Percentiles rank a stretch among this genome's conserved stretches.
Conservation (phyloP, 1,140 invertebrate genomes). For the Helicoverpa zea region DNA sequence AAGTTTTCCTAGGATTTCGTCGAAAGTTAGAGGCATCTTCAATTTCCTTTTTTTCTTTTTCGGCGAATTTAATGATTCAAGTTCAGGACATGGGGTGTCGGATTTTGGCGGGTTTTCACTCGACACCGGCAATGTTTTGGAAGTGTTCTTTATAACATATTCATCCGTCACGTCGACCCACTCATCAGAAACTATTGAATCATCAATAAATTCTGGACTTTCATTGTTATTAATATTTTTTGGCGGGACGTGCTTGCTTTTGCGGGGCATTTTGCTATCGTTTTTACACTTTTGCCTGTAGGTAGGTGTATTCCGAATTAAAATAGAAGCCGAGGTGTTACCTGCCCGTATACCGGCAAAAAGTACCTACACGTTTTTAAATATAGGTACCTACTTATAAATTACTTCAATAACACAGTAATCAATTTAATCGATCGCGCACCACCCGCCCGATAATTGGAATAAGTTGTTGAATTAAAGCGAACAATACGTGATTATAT, state of each 20-base stretch:
- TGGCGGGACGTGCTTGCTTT: neutral
- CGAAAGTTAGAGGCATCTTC: neutral
- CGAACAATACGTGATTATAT: no score
- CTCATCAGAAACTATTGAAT: neutral
- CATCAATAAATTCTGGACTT: neutral
- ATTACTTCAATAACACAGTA: no score
- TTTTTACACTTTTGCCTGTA: no score
- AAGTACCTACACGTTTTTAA: no score
- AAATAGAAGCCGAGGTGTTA: neutral
- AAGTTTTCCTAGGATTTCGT: neutral
- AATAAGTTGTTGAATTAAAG: no score
- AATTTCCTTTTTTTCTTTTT: slow-evolving; percentile 16
- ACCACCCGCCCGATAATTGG: no score
- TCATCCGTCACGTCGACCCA: neutral
- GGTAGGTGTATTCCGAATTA: neutral
- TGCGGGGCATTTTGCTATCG: no score
- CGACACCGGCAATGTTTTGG: no score
- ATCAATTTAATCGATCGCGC: no score
- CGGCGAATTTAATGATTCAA: no score
- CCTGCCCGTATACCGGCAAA: no score
- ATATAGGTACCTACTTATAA: no score
- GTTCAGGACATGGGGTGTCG: neutral
- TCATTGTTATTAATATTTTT: neutral
- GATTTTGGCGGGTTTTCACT: slow-evolving; percentile 3
- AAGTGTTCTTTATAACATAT: neutral